Conservation (phyloP, 2,113 vertebrate genomes). For the Crypturellus undulatus region DNA sequence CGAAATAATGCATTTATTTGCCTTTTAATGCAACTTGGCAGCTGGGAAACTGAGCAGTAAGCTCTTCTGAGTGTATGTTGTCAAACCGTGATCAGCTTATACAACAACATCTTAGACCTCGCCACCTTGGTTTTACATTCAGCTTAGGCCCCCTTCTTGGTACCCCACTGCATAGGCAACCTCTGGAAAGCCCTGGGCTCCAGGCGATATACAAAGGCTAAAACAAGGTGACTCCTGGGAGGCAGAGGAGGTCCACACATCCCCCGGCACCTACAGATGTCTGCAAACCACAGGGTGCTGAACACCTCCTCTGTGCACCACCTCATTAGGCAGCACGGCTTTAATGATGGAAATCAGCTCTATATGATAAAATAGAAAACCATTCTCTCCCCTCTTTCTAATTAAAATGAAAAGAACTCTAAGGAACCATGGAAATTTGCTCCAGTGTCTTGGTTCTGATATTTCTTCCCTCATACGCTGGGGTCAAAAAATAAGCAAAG, state of each 20-base stretch:
- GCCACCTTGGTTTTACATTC: neutral
- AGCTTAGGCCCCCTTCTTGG: neutral
- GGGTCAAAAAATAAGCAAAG: neutral
- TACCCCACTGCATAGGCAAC: neutral
- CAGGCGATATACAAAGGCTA: neutral
- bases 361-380: neutral
- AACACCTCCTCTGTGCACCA: neutral
- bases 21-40: conserved; percentile 19
- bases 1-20: neutral
- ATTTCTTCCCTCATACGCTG: neutral
- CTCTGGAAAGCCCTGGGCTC: neutral
- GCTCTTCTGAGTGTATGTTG: neutral
- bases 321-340: neutral
- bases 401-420: neutral
- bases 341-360: neutral
- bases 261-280: neutral
- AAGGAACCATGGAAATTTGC: neutral
- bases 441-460: neutral
- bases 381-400: rapidly evolving
- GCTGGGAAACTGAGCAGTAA: neutral
- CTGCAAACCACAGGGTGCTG: neutral
- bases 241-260: neutral
- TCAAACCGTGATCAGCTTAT: neutral
- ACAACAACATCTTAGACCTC: neutral
- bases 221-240: neutral